A percentile compares a stretch with the other conserved stretches of the same genome.
These are phyloP conservation scores for Phyllopteryx taeniolatus DNA, from an alignment of 2,113 vertebrate genomes.

Conservation along the genomic window DNA sequence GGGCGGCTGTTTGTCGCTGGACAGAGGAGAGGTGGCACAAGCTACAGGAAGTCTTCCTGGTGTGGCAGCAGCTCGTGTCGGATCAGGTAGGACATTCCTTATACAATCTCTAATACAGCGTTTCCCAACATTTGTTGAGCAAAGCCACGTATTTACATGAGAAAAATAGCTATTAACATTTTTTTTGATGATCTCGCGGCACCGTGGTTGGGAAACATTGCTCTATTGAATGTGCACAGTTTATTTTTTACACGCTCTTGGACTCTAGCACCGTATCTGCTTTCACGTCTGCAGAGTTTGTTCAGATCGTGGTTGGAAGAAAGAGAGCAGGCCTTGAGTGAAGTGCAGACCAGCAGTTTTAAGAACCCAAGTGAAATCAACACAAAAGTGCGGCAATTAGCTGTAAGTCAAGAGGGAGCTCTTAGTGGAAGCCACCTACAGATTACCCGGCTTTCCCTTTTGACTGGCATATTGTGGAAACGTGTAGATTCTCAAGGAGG, in stretches of 20 bases:
- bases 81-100: slow-evolving; percentile 80
- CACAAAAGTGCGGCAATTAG: slow-evolving; percentile 83
- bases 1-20: slow-evolving; percentile 97
- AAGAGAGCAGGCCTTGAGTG: slow-evolving; percentile 85
- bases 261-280: background rate
- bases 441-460: background rate
- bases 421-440: background rate
- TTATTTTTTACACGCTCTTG: background rate
- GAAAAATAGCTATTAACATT: background rate
- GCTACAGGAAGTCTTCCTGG: slow-evolving; percentile 82
- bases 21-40: slow-evolving; percentile 88
- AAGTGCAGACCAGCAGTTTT: slow-evolving; percentile 86
- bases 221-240: too few relatives aligned
- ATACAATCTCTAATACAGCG: background rate
- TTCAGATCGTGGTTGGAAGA: slow-evolving; percentile 87
- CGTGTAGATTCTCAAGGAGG: slow-evolving; percentile 87
- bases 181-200: background rate
- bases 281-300: slow-evolving; percentile 72
- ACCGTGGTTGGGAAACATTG: too few relatives aligned
- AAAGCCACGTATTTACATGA: background rate
- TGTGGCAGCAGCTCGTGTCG: slow-evolving; percentile 90
- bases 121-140: background rate
- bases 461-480: background rate
- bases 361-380: slow-evolving; percentile 87
- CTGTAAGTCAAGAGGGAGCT: slow-evolving; percentile 77